A percentile compares a stretch with the other conserved stretches of the same genome.
phyloP scores from a whole-genome alignment of 2,113 vertebrate species.

The Ptilonorhynchus violaceus region DNA sequence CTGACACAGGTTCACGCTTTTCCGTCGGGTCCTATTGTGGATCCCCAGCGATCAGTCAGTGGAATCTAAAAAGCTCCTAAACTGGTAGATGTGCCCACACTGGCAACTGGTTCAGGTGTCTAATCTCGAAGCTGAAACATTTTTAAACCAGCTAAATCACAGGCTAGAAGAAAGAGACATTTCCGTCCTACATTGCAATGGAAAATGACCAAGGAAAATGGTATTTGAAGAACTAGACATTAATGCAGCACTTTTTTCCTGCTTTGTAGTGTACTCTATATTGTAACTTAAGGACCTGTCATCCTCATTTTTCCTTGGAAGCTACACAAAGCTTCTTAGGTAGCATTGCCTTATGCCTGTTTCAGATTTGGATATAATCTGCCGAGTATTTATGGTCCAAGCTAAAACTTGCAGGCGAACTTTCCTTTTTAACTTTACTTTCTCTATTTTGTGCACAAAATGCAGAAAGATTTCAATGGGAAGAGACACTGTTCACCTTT shows the following conservation, averaged over 20 bases:
- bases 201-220: not conserved
- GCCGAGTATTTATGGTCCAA: not conserved
- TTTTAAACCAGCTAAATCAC: not conserved
- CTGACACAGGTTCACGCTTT: fast-evolving
- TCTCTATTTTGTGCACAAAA: not conserved
- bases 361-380: not conserved
- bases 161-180: not conserved
- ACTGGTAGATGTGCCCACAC: fast-evolving
- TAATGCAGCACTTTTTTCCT: not conserved
- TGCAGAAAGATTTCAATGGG: not conserved
- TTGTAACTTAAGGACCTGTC: not conserved
- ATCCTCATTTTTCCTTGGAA: not conserved
- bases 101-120: not conserved
- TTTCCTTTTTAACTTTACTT: not conserved
- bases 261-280: not conserved
- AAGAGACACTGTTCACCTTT: not conserved
- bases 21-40: not conserved
- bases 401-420: not conserved
- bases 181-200: not conserved
- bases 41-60: not conserved
- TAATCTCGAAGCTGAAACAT: not conserved
- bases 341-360: not conserved
- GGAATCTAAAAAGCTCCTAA: not conserved
- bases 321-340: not conserved
- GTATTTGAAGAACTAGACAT: not conserved